Percentiles rank a stretch among this genome's conserved stretches.
phyloP scores from a whole-genome alignment of 1,140 invertebrate genomes.

The Pachyrhynchus sulphureomaculatus region DNA sequence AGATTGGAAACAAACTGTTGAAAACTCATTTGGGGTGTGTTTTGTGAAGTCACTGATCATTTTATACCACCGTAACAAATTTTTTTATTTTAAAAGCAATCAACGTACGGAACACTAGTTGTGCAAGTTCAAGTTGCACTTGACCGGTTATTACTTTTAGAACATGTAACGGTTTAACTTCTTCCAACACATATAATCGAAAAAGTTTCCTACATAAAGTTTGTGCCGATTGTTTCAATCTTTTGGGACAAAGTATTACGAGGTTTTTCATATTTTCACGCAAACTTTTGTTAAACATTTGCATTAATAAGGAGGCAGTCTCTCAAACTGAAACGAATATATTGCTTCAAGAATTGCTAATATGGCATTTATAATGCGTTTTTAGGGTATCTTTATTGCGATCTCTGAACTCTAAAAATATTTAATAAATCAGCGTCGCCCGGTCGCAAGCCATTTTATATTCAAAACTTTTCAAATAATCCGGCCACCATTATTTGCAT shows the following conservation, averaged over 20 bases:
- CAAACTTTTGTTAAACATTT: background rate
- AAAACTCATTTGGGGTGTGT: no score
- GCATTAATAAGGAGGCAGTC: constrained; percentile 16
- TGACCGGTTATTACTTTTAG: no score
- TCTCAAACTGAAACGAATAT: constrained; percentile 11
- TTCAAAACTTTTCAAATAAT: constrained; percentile 5
- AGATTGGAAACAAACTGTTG: no score
- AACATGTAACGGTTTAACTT: no score
- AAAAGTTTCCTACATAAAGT: background rate
- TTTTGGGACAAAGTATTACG: no score
- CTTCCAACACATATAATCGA: no score
- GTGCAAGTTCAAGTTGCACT: no score
- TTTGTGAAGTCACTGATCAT: no score
- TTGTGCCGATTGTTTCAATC: background rate
- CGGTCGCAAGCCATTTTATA: background rate
- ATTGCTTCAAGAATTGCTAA: constrained; percentile 10
- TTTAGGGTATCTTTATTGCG: constrained; percentile 7
- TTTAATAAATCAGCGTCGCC: background rate
- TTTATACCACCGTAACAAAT: no score
- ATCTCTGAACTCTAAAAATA: constrained; percentile 14
- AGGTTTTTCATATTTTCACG: background rate
- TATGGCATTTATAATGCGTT: constrained; percentile 23
- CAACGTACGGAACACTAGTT: no score
- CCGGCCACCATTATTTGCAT: background rate
- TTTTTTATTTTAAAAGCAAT: no score